These are phyloP conservation scores for Rhagologus leucostigma DNA, from an alignment of 2,113 vertebrate species.

Conservation along the genomic window DNA sequence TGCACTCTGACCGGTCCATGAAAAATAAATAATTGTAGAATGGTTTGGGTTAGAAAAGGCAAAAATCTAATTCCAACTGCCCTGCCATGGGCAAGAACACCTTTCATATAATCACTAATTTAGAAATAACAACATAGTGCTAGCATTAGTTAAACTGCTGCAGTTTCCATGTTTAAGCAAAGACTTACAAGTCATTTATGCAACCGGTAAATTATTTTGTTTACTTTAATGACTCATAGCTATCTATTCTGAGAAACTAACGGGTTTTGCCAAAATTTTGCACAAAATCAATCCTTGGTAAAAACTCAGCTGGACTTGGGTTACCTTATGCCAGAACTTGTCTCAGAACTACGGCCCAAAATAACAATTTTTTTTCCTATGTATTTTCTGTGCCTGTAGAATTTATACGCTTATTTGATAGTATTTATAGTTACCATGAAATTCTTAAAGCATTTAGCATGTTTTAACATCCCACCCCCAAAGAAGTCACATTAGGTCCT, in stretches of 20 bases:
- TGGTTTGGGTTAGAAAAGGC: neutral
- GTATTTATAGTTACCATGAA: neutral
- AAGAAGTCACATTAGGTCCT: neutral
- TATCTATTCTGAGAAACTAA: neutral
- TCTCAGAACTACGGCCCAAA: neutral
- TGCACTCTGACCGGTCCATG: neutral
- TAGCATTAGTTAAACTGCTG: neutral
- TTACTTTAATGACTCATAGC: neutral
- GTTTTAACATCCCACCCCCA: neutral
- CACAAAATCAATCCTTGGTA: neutral
- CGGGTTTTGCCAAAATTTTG: neutral
- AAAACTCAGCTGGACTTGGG: neutral
- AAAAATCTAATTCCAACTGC: neutral
- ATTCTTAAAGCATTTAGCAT: neutral
- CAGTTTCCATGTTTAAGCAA: neutral
- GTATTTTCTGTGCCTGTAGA: neutral
- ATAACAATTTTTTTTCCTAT: neutral
- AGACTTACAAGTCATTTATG: neutral
- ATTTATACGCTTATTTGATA: neutral
- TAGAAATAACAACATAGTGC: neutral
- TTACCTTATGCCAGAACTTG: neutral
- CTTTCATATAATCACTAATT: neutral
- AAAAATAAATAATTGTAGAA: neutral
- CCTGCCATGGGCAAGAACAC: neutral
- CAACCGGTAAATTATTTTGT: neutral